Base-by-base conservation (phyloP, 1,140 invertebrate genomes). In the Leptestheria dahalacensis region DNA sequence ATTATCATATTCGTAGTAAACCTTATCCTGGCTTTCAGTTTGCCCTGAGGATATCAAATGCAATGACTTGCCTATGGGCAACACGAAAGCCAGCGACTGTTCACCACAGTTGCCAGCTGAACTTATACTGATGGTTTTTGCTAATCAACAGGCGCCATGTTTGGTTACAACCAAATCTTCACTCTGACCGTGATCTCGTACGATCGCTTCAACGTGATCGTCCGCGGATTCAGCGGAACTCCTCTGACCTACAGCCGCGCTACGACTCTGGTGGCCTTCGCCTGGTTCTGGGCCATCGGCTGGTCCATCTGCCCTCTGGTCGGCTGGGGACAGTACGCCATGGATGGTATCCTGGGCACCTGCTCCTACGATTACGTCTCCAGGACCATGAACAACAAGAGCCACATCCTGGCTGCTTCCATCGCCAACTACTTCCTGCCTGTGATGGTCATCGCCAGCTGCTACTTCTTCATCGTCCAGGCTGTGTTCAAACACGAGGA, bases 401-500 rank as follows among this genome's bases (percentile, higher is more conserved):
- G 60, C 41, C 63, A 67, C 51, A 64, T 67, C 20, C 59, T 62
- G 28, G 61, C 65, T 55, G 60, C 64, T 20, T 48, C 64, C 54
- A 52, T 65, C 49, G 62, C 63, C 55, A 66, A 62, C 64, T 68
- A 59, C 29, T n/a, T 66, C 29, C 10, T 68, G n/a, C 67, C 67
- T 0, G 52, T 68, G 12, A 15, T 55, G 20, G n/a, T 63, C n/a
- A 66, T 68, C n/a, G 41, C 73, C 24, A 69, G 69, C 63, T 73
- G 68, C 57, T 77, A 77, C 65, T 66, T 65, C 60, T 67, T 70
- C 64, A 77, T 77, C 61, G 68, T 75, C 33, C 53, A 65, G 49
- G 71, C 75, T 9, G 72, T 77, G n/a, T 66, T 65, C 10, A 64
- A 65, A 21, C 74, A 77, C 64, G 72, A 75, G 55, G 67, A 69